A percentile compares a stretch with the other conserved stretches of the same genome.
Conservation (phyloP, 92 coral and sea anemone genomes). For the Umimayanthus chanpuru region DNA sequence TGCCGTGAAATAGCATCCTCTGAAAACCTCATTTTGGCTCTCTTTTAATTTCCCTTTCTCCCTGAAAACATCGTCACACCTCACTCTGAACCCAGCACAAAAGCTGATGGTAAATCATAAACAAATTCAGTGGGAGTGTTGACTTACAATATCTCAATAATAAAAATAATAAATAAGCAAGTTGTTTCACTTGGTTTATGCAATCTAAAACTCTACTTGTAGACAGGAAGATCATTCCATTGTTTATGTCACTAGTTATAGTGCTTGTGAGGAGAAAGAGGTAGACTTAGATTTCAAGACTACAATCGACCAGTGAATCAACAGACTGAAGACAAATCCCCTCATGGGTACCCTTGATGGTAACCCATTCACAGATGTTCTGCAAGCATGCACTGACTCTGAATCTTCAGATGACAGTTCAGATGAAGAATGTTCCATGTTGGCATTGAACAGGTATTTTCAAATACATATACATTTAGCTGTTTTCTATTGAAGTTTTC, state of each 20-base stretch:
- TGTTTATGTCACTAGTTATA: background rate
- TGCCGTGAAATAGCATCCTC: no score
- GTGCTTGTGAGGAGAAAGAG: background rate
- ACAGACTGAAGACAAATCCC: background rate
- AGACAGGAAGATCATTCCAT: background rate
- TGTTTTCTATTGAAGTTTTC: background rate
- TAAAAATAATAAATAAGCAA: no score
- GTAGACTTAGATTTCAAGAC: background rate
- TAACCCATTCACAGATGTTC: background rate
- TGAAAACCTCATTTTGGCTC: no score
- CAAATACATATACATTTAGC: background rate
- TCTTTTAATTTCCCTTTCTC: no score
- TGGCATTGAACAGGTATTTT: background rate
- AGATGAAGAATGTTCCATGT: background rate
- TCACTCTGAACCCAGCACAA: no score
- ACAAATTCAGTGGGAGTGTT: no score
- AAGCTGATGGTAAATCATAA: no score
- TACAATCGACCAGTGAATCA: background rate
- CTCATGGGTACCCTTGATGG: background rate
- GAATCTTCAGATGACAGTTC: background rate
- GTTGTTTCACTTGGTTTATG: no score
- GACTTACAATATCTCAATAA: no score
- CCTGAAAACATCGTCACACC: no score
- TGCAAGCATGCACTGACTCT: background rate
- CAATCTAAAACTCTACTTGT: no score